These are phyloP conservation scores for Nebria ingens DNA, from an alignment of 1,140 invertebrate genomes.

Conservation along the genomic window DNA sequence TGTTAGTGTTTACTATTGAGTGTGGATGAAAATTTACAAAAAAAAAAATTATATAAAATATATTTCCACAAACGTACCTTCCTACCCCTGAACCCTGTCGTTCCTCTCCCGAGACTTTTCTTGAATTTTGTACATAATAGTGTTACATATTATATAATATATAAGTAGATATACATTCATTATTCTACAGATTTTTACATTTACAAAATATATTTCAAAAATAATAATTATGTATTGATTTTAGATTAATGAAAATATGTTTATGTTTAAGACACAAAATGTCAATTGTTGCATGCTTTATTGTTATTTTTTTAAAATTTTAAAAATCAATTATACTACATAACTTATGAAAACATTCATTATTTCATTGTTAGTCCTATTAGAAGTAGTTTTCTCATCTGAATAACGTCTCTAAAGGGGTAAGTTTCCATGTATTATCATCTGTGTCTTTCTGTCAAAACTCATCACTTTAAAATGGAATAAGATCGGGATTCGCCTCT, in stretches of 20 bases:
- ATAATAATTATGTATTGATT: slow-evolving; percentile 14
- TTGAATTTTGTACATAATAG: slow-evolving; percentile 9
- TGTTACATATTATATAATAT: slow-evolving; percentile 1
- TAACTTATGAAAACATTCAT: neutral
- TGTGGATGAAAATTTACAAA: neutral
- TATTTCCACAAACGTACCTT: neutral
- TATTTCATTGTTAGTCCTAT: neutral
- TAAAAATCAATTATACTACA: slow-evolving; percentile 2
- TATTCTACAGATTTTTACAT: neutral
- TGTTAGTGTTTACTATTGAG: neutral
- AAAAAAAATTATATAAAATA: neutral
- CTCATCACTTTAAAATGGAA: too few relatives aligned
- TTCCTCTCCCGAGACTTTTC: neutral
- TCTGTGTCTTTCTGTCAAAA: too few relatives aligned
- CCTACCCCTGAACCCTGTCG: neutral
- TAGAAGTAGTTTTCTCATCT: too few relatives aligned
- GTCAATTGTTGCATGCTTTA: slow-evolving; percentile 24
- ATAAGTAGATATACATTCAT: slow-evolving; percentile 7
- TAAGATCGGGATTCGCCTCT: too few relatives aligned
- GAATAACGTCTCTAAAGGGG: too few relatives aligned
- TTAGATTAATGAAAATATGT: slow-evolving; percentile 10
- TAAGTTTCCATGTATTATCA: too few relatives aligned
- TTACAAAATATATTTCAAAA: slow-evolving; percentile 9
- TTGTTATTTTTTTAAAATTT: slow-evolving; percentile 19
- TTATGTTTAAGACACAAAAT: slow-evolving; percentile 18